Conservation (phyloP, 2,888 invertebrate genomes). For the Lithophane ornitopus region DNA sequence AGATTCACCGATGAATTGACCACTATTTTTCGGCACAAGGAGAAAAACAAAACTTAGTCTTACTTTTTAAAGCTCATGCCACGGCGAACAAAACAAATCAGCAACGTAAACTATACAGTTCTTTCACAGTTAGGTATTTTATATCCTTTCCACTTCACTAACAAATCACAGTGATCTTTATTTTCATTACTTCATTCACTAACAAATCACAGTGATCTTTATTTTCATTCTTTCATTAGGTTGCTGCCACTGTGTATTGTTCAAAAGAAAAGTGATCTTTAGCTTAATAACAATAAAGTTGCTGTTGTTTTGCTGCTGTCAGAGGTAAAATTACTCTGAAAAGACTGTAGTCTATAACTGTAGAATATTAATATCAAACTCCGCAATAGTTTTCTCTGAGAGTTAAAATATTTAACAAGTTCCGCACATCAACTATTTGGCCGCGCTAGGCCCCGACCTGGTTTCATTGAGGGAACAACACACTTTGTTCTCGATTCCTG, state of each 20-base stretch:
- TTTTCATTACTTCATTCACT: not conserved
- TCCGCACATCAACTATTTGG: conserved; percentile 56
- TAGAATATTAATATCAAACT: conserved; percentile 20
- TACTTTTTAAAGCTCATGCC: not conserved
- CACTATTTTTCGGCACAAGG: not conserved
- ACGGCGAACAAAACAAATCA: not conserved
- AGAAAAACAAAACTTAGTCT: not conserved
- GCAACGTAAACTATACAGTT: not conserved
- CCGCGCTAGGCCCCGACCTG: conserved; percentile 28
- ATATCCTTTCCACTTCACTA: too few species aligned
- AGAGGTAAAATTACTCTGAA: not conserved
- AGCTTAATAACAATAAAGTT: not conserved
- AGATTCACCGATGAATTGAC: conserved; percentile 4
- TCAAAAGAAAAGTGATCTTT: not conserved
- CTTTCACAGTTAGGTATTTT: not conserved
- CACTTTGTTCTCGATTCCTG: conserved; percentile 34
- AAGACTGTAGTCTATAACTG: not conserved
- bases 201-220: too few species aligned
- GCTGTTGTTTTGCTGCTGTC: not conserved
- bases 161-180: not conserved
- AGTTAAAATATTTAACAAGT: conserved; percentile 61
- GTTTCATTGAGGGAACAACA: conserved; percentile 36
- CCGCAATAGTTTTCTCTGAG: conserved; percentile 32
- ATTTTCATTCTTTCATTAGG: too few species aligned
- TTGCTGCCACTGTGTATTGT: not conserved